phyloP scores from a whole-genome alignment of 2,888 invertebrate genomes.

The Nowickia ferox region DNA sequence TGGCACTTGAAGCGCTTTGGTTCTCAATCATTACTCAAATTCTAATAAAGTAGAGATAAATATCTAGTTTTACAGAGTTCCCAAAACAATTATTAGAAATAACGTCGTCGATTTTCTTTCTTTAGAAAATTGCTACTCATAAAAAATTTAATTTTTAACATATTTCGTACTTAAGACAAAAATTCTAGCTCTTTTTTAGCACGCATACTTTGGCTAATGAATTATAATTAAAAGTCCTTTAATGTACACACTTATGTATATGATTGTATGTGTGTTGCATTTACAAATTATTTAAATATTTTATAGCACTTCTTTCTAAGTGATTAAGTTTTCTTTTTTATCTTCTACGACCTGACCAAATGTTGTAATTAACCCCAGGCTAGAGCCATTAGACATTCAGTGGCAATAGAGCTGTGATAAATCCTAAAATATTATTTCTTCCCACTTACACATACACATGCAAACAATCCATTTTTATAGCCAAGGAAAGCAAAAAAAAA shows the following conservation, averaged over 20 bases:
- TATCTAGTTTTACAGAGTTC: too few relatives aligned
- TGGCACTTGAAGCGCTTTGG: too few relatives aligned
- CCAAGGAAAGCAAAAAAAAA: neutral
- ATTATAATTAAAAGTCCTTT: slow-evolving; percentile 3
- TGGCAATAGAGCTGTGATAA: slow-evolving; percentile 51
- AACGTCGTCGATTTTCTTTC: too few relatives aligned
- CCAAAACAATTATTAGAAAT: too few relatives aligned
- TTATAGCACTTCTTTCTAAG: slow-evolving; percentile 52
- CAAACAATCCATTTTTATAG: slow-evolving; percentile 29
- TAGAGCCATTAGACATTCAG: slow-evolving; percentile 60
- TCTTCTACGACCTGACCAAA: slow-evolving; percentile 77
- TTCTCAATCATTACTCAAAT: too few relatives aligned
- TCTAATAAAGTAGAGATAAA: too few relatives aligned
- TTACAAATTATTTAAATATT: slow-evolving; percentile 40
- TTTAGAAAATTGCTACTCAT: too few relatives aligned
- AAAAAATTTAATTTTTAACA: too few relatives aligned
- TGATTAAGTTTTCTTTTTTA: slow-evolving; percentile 65
- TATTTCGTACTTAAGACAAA: too few relatives aligned
- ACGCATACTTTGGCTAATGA: neutral
- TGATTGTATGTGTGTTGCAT: neutral
- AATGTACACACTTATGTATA: neutral
- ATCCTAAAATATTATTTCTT: slow-evolving; percentile 70
- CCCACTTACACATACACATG: slow-evolving; percentile 29
- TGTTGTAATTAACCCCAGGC: slow-evolving; percentile 78
- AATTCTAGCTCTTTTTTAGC: neutral